Evolutionary conservation across 92 coral and sea anemone genomes (phyloP).

Genomic region (Epizoanthus illoricatus): DNA sequence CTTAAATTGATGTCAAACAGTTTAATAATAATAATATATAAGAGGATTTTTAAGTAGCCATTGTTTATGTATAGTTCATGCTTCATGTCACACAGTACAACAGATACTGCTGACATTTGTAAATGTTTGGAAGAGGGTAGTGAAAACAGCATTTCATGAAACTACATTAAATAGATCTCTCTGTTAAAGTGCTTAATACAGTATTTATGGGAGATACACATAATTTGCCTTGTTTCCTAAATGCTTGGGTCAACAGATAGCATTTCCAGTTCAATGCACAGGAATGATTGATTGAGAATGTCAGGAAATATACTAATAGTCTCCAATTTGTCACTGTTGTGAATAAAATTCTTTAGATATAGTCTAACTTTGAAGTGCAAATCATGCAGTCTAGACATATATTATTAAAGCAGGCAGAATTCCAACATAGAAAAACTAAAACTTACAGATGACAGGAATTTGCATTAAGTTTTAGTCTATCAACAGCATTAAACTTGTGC

Average conservation of each 20-base stretch:
- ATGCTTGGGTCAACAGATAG: background rate
- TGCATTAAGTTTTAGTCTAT: background rate
- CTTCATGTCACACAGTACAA: constrained; percentile 24
- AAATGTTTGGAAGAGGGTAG: background rate
- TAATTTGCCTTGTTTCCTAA: constrained; percentile 16
- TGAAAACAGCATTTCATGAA: background rate
- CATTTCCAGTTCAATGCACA: constrained; percentile 37
- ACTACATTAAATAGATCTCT: background rate
- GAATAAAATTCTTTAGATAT: background rate
- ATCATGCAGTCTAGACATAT: too few species aligned
- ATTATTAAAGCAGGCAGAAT: too few species aligned
- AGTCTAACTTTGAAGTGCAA: too few species aligned
- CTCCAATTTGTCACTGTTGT: background rate
- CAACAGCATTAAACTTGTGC: too few species aligned
- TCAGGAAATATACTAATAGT: background rate
- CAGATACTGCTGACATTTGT: background rate
- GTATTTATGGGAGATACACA: background rate
- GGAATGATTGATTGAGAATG: background rate
- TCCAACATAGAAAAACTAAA: too few species aligned
- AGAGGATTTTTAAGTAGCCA: constrained; percentile 10
- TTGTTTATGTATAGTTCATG: constrained; percentile 1
- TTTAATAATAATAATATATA: background rate
- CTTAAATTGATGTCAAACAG: background rate
- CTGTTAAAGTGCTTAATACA: background rate
- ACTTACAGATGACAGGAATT: background rate